Evolutionary conservation across 2,888 invertebrate genomes (phyloP).

Genomic region (Spilarctia lutea): DNA sequence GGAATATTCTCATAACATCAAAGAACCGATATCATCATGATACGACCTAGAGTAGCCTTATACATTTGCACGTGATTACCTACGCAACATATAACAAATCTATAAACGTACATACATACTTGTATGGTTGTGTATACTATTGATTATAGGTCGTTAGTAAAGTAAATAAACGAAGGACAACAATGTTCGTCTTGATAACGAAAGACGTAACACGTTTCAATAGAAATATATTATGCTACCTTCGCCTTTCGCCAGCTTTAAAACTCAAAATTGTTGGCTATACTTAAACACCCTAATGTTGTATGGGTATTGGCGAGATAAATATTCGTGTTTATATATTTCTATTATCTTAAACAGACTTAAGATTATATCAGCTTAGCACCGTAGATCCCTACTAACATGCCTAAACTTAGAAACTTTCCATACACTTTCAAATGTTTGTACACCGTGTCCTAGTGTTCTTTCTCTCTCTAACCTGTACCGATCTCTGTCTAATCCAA

Average conservation of each 20-base stretch:
- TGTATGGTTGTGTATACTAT: too few species aligned
- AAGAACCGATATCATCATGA: too few species aligned
- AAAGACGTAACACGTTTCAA: slow-evolving; percentile 1
- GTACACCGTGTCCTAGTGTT: slow-evolving; percentile 63
- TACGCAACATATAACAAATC: not conserved
- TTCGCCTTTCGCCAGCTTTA: slow-evolving; percentile 1
- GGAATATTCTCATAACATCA: too few species aligned
- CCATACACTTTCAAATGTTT: slow-evolving; percentile 40
- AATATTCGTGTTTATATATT: not conserved
- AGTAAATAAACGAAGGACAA: not conserved
- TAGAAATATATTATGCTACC: not conserved
- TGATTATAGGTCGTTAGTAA: too few species aligned
- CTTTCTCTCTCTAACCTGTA: slow-evolving; percentile 78
- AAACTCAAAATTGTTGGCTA: not conserved
- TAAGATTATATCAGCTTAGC: slow-evolving; percentile 4
- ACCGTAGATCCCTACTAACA: slow-evolving; percentile 36
- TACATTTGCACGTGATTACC: too few species aligned
- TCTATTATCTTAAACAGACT: not conserved
- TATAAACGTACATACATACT: not conserved
- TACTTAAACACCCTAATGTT: not conserved
- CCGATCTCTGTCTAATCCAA: slow-evolving; percentile 55
- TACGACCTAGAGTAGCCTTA: too few species aligned
- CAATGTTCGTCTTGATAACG: not conserved
- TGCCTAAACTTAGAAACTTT: slow-evolving; percentile 36
- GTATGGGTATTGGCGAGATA: slow-evolving; percentile 7